Base-by-base conservation (phyloP, 1,140 invertebrate genomes). In the Prorops nasuta region DNA sequence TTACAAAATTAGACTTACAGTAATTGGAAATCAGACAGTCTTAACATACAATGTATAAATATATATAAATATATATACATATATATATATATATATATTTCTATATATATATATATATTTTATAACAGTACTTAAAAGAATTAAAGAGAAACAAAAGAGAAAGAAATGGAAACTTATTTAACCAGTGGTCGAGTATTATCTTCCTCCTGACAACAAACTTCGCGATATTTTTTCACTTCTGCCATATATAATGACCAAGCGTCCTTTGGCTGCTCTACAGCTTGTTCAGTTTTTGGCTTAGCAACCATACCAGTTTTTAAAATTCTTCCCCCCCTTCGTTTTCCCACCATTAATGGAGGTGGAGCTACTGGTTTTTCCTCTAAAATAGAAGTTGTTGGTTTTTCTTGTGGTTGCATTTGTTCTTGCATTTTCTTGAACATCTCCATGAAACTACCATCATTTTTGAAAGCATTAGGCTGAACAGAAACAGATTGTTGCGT, bases 161-260 rank as follows among this genome's bases (percentile, higher is more conserved):
- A n/a, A n/a, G n/a, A n/a, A n/a, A 20, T 22, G 19, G 20, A 31
- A 41, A 3, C 36, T 79, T 84, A 96, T 84, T 96, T 95, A 34
- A 96, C 92, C 40, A 96, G 79, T 10, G 92, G 92, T 58, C 92
- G 81, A 38, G 90, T 95, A 74, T 93, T 94, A 57, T 91, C 86
- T 68, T 95, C 92, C 66, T 94, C 91, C 70, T 94, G 90, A 74
- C 92, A 95, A 44, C 89, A 91, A 37, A 90, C 88, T 70, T 93
- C 90, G 67, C 91, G 87, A 64, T 96, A 96, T 64, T 90, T 90
- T 67, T 92, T 89, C 6, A 96, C 93, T 83, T 96, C 93, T 19
- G 87, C 88, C 84, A 96, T 87, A 64, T 96, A 96, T 2, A 92
- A 74, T 0, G 91, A 89, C 92, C 92, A 96, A 6, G 92, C 90